A percentile compares a stretch with the other conserved stretches of the same genome.
Conservation (phyloP, 1,140 invertebrate genomes). For the Harpegnathos saltator region DNA sequence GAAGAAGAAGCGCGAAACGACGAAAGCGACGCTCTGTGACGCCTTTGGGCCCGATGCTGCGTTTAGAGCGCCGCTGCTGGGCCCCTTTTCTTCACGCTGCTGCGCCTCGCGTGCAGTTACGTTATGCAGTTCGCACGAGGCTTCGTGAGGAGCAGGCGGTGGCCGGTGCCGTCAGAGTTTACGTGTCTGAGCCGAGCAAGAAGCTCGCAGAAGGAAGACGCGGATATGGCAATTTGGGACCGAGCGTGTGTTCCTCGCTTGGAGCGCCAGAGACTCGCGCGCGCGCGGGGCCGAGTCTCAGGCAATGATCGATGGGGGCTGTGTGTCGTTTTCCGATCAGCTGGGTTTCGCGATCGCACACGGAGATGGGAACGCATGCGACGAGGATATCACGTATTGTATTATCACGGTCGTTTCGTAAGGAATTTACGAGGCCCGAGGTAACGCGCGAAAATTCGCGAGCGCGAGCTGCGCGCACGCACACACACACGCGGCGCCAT, state of each 20-base stretch:
- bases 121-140: slow-evolving; percentile 11
- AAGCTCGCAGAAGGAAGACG: not conserved
- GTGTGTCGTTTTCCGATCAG: too few species aligned
- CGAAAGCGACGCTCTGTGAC: too few species aligned
- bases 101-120: slow-evolving; percentile 17
- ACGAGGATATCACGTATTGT: too few species aligned
- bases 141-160: not conserved
- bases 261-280: not conserved
- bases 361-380: too few species aligned
- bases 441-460: not conserved
- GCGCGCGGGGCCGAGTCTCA: not conserved
- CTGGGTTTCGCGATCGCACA: too few species aligned
- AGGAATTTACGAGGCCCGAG: not conserved
- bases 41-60: slow-evolving; percentile 31
- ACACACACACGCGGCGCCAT: slow-evolving; percentile 32
- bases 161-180: not conserved
- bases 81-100: slow-evolving; percentile 16
- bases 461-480: not conserved
- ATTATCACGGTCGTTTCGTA: too few species aligned
- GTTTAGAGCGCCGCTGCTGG: slow-evolving; percentile 29
- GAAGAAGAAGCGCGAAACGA: too few species aligned
- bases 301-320: too few species aligned
- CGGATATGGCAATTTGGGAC: not conserved
- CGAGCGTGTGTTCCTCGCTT: too few species aligned
- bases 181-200: not conserved